Evolutionary conservation across 1,140 invertebrate genomes (phyloP), one percentile per base, ranked within the genome.

Genomic region (Vollenhovia emeryi): DNA sequence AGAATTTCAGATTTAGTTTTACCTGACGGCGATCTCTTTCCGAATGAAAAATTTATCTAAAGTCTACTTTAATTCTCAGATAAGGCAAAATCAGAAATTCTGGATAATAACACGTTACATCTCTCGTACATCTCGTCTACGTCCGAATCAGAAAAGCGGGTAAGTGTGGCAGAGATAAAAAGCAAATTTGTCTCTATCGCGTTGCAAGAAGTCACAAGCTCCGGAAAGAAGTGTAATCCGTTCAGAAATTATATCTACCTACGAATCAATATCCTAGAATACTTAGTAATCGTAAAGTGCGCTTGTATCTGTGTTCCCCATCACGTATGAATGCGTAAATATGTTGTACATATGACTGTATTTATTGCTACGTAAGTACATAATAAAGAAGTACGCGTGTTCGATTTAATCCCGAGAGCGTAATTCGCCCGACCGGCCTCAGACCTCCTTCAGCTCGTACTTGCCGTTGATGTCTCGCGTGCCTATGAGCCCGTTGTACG

Each of bases 401-500:
- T 66, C 27, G 11, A 59, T n/a, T 74, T 68, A 21, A 60, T 52
- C 8, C 40, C n/a, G n/a, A n/a, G 7, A 1, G 5, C 6, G 3
- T 84, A 59, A 1, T 45, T 13, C 71, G 55, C 7, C 45, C 15
- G 27, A 57, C 15, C 45, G 24, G 6, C 6, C 9, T 91, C 18
- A 91, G 21, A 92, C 89, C 87, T 90, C 80, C 52, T 92, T 92
- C 3, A 92, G 36, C 84, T 89, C 74, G 57, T 91, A 91, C 62
- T 91, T 92, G 83, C 86, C 88, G 68, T 89, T 86, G 7, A 91
- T 89, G 66, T 89, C 88, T 71, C 89, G 86, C n/a, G 85, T 89
- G 36, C 92, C 84, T 73, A 91, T 62, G 50, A 93, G 88, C 59
- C 92, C 93, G 52, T 93, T 93, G 13, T 91, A 92, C 0, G 92